Base-by-base conservation (phyloP, 2,113 vertebrate species). In the Hippocampus zosterae region DNA sequence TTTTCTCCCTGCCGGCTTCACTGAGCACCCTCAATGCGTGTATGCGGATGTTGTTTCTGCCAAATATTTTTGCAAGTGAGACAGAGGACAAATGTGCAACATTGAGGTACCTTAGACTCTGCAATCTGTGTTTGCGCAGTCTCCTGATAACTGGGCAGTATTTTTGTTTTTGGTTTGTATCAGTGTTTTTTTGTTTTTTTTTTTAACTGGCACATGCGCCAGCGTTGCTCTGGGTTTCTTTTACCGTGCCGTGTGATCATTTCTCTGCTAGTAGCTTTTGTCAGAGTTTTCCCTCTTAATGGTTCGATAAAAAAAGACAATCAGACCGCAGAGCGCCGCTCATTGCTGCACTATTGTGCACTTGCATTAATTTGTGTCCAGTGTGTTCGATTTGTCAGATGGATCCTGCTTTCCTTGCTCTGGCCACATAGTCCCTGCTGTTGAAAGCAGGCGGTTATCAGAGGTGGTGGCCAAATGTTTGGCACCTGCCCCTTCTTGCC, bases 301-400 rank as follows among this genome's bases (percentile, higher is more conserved):
- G 25, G 13, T 75, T 61, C 50, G 57, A 61, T 65, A 37, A 74
- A 78, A 73, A 76, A 74, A 82, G 88, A 89, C 88, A 90, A 90
- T 90, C 88, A 85, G 77, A 76, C 72, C 69, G 79, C 53, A 72
- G 68, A 79, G 52, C 33, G n/a, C 33, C 50, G 8, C 42, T 46
- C 65, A 23, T 18, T 41, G 23, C 53, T 41, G 25, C 44, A 19
- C 16, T 7, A 18, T 50, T 21, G 69, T 78, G 68, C 81, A 59
- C 75, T 63, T 75, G 59, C 27, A 53, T 63, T 68, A 27, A 67
- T 57, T 67, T 67, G 40, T 46, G 23, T 11, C 52, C 53, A 27
- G 41, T 6, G 59, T 33, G 18, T 75, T 70, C 55, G 23, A 74
- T 65, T 53, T 55, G 25, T 27, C 68, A 72, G 65, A 44, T 65